These are phyloP conservation scores for Oryzias sinensis DNA, from an alignment of 2,797 vertebrate genomes.

Conservation along the genomic window DNA sequence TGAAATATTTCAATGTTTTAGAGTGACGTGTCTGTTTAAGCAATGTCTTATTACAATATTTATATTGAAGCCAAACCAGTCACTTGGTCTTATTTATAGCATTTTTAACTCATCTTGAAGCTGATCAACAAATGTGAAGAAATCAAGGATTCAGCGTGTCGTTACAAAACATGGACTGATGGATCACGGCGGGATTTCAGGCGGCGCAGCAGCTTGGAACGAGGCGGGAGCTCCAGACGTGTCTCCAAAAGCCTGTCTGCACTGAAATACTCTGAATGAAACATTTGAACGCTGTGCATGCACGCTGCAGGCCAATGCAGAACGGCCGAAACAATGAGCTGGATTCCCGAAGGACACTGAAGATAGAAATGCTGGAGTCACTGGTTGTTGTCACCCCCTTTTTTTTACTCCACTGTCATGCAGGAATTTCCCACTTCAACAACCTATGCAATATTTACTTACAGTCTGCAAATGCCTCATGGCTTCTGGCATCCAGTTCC, in stretches of 20 bases:
- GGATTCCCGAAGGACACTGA: constrained; percentile 30
- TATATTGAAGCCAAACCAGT: constrained; percentile 68
- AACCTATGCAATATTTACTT: constrained; percentile 72
- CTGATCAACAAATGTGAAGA: constrained; percentile 63
- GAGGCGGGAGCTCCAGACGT: constrained; percentile 22
- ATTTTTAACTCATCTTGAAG: constrained; percentile 60
- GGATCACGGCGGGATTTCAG: constrained; percentile 24
- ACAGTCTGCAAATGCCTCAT: constrained; percentile 49
- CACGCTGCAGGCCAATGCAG: constrained; percentile 16
- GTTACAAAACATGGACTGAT: constrained; percentile 57
- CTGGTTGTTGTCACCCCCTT: constrained; percentile 16
- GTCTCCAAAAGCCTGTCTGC: constrained; percentile 30
- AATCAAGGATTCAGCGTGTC: constrained; percentile 53
- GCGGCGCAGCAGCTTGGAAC: constrained; percentile 27
- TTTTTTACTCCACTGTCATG: constrained; percentile 49
- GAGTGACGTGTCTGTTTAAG: constrained; percentile 55
- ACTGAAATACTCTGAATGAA: constrained; percentile 28
- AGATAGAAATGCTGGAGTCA: constrained; percentile 19
- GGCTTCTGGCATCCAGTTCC: constrained; percentile 54
- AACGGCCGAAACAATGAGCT: constrained; percentile 18
- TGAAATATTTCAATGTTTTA: constrained; percentile 67
- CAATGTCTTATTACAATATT: constrained; percentile 65
- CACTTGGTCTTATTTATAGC: constrained; percentile 62
- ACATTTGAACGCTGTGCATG: constrained; percentile 23
- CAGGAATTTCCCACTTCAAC: constrained; percentile 60